A percentile compares a stretch with the other conserved stretches of the same genome.
Evolutionary conservation across 1,140 invertebrate species (phyloP).

Genomic region (silkworm (Bombyx mori)): DNA sequence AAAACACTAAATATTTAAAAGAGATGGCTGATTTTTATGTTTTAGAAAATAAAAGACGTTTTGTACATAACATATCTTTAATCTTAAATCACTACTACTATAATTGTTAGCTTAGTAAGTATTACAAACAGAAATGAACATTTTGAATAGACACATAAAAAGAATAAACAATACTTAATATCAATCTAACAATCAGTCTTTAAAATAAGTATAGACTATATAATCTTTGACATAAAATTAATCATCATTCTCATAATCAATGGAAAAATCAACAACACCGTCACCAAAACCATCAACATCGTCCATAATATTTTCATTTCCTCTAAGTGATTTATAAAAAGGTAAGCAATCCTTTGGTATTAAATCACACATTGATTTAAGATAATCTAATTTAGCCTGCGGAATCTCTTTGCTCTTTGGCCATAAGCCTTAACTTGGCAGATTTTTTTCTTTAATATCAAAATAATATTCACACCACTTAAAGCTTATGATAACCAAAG

Average conservation of each 20-base stretch:
- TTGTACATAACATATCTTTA: constrained; percentile 3
- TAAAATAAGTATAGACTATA: constrained; percentile 3
- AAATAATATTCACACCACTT: too few relatives aligned
- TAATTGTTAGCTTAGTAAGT: constrained; percentile 1
- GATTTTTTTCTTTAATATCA: too few relatives aligned
- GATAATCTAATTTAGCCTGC: not conserved
- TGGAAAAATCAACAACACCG: constrained; percentile 1
- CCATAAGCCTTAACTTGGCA: not conserved
- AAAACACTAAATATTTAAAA: constrained; percentile 4
- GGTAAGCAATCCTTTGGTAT: constrained; percentile 4
- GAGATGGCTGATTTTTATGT: not conserved
- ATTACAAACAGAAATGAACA: constrained; percentile 1
- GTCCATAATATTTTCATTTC: constrained; percentile 5
- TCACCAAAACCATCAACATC: constrained; percentile 5
- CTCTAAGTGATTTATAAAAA: constrained; percentile 5
- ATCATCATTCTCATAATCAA: constrained; percentile 1
- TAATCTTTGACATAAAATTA: constrained; percentile 3
- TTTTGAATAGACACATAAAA: constrained; percentile 3
- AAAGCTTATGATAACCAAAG: too few relatives aligned
- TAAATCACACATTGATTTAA: constrained; percentile 4
- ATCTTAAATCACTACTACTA: constrained; percentile 2
- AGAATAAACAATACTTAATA: constrained; percentile 3
- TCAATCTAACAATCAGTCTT: constrained; percentile 1
- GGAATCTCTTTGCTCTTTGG: constrained; percentile 2
- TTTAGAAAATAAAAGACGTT: constrained; percentile 1